phyloP scores from a whole-genome alignment of 2,113 vertebrate genomes.

The Lates calcarifer region DNA sequence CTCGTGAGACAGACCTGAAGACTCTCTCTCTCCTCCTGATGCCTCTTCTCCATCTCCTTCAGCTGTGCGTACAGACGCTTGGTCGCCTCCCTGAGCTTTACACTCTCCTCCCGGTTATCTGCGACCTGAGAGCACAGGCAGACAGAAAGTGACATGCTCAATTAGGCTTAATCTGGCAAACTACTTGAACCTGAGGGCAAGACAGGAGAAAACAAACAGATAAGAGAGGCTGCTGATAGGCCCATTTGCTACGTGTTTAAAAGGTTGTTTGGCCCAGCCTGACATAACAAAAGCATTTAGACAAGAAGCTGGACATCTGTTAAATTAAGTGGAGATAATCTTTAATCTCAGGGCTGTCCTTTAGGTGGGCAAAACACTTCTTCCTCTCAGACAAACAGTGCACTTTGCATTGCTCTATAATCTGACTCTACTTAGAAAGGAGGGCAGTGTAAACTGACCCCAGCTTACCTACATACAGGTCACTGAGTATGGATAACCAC shows the following conservation, averaged over 20 bases:
- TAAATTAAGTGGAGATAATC: constrained; percentile 9
- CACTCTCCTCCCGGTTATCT: constrained; percentile 79
- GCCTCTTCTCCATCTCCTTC: constrained; percentile 86
- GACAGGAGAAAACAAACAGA: constrained; percentile 17
- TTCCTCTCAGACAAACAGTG: not conserved
- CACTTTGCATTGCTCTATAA: constrained; percentile 1
- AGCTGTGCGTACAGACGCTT: constrained; percentile 84
- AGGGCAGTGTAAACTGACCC: constrained; percentile 39
- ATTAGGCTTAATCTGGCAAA: constrained; percentile 52
- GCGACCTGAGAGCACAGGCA: constrained; percentile 53
- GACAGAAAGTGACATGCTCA: constrained; percentile 35
- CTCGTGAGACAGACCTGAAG: constrained; percentile 85
- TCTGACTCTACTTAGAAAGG: constrained; percentile 30
- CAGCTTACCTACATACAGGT: constrained; percentile 16
- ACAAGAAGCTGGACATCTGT: constrained; percentile 9
- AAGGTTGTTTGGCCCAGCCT: constrained; percentile 1
- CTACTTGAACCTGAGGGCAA: constrained; percentile 18
- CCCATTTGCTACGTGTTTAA: not conserved
- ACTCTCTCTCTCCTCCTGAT: constrained; percentile 84
- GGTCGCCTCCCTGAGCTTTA: constrained; percentile 81
- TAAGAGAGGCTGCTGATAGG: constrained; percentile 1
- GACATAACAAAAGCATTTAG: constrained; percentile 17
- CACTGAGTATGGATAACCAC: constrained; percentile 10
- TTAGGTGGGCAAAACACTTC: not conserved
- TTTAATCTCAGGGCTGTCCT: not conserved